phyloP scores from a whole-genome alignment of 2,888 invertebrate species.

The Molanna angustata region DNA sequence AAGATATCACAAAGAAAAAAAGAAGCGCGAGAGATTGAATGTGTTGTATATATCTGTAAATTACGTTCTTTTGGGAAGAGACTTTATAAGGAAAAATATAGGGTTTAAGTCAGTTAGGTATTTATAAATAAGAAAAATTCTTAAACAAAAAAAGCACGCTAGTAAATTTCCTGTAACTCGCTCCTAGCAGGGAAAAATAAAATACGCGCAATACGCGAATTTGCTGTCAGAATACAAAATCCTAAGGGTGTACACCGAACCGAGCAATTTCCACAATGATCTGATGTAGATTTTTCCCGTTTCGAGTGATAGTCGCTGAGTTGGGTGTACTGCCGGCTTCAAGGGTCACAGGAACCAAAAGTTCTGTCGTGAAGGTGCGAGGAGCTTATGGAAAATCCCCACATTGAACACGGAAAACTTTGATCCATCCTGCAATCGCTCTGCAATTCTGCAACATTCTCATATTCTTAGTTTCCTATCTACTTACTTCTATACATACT shows the following conservation, averaged over 20 bases:
- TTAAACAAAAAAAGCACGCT: constrained; percentile 16
- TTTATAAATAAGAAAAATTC: too few relatives aligned
- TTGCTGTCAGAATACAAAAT: constrained; percentile 33
- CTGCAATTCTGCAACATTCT: too few relatives aligned
- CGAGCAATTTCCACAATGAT: constrained; percentile 17
- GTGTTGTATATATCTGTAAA: too few relatives aligned
- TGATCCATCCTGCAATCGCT: constrained; percentile 22
- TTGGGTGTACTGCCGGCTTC: constrained; percentile 15
- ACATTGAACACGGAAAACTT: constrained; percentile 20
- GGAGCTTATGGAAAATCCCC: constrained; percentile 30
- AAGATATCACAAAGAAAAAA: too few relatives aligned
- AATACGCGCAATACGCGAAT: constrained; percentile 34
- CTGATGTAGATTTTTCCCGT: too few relatives aligned
- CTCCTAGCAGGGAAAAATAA: constrained; percentile 31
- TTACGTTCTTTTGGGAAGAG: constrained; percentile 1
- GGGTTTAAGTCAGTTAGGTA: too few relatives aligned
- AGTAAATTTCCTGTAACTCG: constrained; percentile 22
- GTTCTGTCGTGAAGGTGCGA: constrained; percentile 18
- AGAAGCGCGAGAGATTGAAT: too few relatives aligned
- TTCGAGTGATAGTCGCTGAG: constrained; percentile 7
- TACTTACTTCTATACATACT: too few relatives aligned
- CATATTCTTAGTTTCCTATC: too few relatives aligned
- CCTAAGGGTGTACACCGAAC: constrained; percentile 31
- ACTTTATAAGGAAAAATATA: neutral
- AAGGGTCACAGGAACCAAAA: constrained; percentile 22